phyloP scores from a whole-genome alignment of 2,888 invertebrate genomes.

The Thecocarcelia acutangulata region DNA sequence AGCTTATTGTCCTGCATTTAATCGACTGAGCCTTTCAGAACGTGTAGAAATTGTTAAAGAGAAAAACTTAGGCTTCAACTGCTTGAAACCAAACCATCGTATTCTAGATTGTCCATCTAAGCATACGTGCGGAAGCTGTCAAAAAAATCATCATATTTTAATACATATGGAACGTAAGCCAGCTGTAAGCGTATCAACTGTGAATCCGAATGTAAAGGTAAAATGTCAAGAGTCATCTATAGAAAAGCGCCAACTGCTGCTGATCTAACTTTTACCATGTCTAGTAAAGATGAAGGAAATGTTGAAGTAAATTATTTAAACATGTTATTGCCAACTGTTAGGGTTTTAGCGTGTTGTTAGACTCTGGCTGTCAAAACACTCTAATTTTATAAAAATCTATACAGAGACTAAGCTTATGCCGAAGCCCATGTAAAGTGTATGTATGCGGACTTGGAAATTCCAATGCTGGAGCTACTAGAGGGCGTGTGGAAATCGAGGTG shows the following conservation, averaged over 20 bases:
- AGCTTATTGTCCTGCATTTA: slow-evolving; percentile 27
- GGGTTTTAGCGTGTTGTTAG: too few species aligned
- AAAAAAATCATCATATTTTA: slow-evolving; percentile 20
- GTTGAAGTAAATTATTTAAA: too few species aligned
- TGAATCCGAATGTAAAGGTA: too few species aligned
- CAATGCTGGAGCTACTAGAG: slow-evolving; percentile 23
- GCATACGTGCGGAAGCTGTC: slow-evolving; percentile 32
- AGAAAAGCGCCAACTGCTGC: too few species aligned
- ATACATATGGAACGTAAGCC: slow-evolving; percentile 33
- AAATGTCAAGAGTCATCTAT: too few species aligned
- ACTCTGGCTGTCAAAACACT: slow-evolving; percentile 46
- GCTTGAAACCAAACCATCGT: slow-evolving; percentile 42
- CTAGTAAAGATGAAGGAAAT: too few species aligned
- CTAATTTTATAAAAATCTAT: slow-evolving; percentile 27
- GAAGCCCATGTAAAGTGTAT: slow-evolving; percentile 35
- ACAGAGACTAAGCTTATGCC: slow-evolving; percentile 8
- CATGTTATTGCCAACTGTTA: too few species aligned
- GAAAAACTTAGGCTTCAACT: slow-evolving; percentile 42
- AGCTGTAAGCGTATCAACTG: too few species aligned
- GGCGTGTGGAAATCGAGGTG: slow-evolving; percentile 4
- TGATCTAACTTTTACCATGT: too few species aligned
- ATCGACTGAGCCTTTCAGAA: background rate
- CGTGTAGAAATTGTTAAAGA: slow-evolving; percentile 27
- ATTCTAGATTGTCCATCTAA: slow-evolving; percentile 24
- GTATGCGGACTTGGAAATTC: slow-evolving; percentile 18